Evolutionary conservation across 2,888 invertebrate species (phyloP), one percentile per base, ranked within the genome.

Genomic region (Lasioglossum zephyrum): DNA sequence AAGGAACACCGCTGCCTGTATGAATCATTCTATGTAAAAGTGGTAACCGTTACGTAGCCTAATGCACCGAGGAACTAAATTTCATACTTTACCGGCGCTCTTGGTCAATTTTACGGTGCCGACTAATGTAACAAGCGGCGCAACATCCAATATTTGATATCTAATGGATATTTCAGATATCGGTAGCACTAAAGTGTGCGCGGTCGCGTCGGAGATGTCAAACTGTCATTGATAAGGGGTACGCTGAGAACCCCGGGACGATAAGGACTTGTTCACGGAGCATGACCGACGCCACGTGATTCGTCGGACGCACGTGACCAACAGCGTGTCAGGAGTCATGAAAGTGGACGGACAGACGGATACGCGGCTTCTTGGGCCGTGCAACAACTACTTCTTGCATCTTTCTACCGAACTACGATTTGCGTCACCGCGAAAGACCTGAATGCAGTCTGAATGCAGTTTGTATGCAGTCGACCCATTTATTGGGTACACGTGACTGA

Each of bases 271-370:
- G n/a, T 16, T 36, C 22, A 77, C 72, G 26, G 26, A 78, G 16
- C 84, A 84, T 76, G 84, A 81, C 82, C 81, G 78, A 60, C 47
- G 82, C 90, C 90, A 88, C 90, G 90, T 90, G 89, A 89, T 69
- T 41, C 18, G 70, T 79, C 63, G 41, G 66, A 49, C 66, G 85
- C 88, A 88, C 89, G 89, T 89, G 90, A 84, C 76, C 81, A 85
- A 86, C 82, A 86, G 77, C 83, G 83, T 85, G 86, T 86, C 83
- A 66, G 44, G 44, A 69, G 83, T 66, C 70, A 57, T 39, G 83
- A 76, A 82, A 89, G 84, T 49, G 82, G 82, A 79, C 69, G 83
- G 82, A 84, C 89, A 79, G 80, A 84, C 79, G 84, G 81, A 82
- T 89, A 89, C 69, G 72, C 77, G 87, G 87, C 82, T 82, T 81